Conservation (phyloP, 2,113 vertebrate species). For the Salvelinus alpinus region DNA sequence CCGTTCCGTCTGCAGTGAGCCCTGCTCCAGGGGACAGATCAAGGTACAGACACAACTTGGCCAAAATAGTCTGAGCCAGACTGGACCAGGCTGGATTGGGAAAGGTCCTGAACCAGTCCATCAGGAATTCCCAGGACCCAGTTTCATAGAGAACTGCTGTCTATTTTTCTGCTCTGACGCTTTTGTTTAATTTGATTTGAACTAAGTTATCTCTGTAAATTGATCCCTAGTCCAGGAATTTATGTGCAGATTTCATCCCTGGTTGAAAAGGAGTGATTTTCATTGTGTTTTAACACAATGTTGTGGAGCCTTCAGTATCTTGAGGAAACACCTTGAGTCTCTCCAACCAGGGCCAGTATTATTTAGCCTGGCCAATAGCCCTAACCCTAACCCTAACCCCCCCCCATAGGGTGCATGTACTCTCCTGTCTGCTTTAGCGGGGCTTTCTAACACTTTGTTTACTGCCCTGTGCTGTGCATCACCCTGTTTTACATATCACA, state of each 20-base stretch:
- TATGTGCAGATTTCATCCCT: no score
- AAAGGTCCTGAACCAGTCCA: no score
- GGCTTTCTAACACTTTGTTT: slow-evolving; percentile 53
- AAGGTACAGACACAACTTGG: slow-evolving; percentile 76
- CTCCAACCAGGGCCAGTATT: slow-evolving; percentile 34
- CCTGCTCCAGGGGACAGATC: slow-evolving; percentile 94
- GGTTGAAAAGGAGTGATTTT: no score
- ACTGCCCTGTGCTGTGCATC: slow-evolving; percentile 48
- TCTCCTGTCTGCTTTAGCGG: slow-evolving; percentile 32
- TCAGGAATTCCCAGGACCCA: no score
- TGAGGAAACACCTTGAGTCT: slow-evolving; percentile 39
- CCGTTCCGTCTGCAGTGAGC: slow-evolving; percentile 95
- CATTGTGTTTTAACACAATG: no score
- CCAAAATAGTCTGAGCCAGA: neutral
- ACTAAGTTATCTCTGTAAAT: no score
- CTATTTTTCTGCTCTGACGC: no score
- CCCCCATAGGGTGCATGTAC: slow-evolving; percentile 53
- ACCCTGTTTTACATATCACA: slow-evolving; percentile 67
- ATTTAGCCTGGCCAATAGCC: slow-evolving; percentile 39
- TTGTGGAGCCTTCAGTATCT: neutral
- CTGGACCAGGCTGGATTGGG: neutral
- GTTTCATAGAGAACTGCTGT: no score
- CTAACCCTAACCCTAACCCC: no score
- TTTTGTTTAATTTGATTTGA: no score
- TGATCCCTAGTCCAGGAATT: no score